These are phyloP conservation scores for Baryphthengus martii DNA, from an alignment of 2,113 vertebrate species.

Conservation along the genomic window DNA sequence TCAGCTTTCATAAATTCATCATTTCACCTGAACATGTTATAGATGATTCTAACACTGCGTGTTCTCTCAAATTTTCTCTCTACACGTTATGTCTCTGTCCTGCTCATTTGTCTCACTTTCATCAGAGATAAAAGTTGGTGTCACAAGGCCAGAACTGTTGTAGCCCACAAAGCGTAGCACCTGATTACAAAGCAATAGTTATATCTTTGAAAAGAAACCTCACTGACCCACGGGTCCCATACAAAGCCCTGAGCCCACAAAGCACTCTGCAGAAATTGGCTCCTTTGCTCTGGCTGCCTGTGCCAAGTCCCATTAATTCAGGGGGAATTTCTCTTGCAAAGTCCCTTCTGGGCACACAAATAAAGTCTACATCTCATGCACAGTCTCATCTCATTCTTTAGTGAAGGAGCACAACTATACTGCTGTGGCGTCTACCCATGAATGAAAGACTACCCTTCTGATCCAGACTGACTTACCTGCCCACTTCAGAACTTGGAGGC, in stretches of 20 bases:
- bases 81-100: accelerated
- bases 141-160: background rate
- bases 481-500: accelerated
- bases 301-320: background rate
- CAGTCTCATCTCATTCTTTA: background rate
- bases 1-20: background rate
- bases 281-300: background rate
- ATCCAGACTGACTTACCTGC: background rate
- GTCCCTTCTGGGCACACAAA: background rate
- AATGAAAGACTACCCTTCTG: background rate
- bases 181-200: background rate
- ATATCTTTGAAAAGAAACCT: background rate
- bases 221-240: background rate
- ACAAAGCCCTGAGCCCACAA: background rate
- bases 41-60: background rate
- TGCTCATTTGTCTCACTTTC: background rate
- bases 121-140: background rate
- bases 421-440: too few species aligned
- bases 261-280: background rate
- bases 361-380: accelerated
- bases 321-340: background rate
- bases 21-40: background rate
- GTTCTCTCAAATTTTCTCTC: background rate
- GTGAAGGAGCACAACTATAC: background rate
- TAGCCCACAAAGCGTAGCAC: background rate